Evolutionary conservation across 2,797 vertebrate species (phyloP), one percentile per base, ranked within the genome.

Genomic region (Typhlichthys eigenmanni): DNA sequence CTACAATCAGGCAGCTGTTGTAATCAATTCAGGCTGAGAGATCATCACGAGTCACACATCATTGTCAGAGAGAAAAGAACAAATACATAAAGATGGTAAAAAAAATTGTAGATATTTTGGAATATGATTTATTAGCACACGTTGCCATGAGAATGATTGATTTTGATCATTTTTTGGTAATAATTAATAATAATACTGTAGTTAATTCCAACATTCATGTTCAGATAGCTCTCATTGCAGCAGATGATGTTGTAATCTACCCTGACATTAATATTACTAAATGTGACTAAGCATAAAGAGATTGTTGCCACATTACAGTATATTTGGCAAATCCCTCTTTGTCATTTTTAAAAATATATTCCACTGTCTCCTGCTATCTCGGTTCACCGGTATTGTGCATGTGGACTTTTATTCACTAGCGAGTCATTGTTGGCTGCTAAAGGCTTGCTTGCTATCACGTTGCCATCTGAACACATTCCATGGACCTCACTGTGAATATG

Each of bases 1-100:
- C 63, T 38, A 74, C 81, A 84, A 88, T 90, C 84, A 91, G 85
- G 83, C 85, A 85, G 76, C 82, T 85, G 86, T 74, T 80, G 81
- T 87, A 81, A 87, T 89, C 85, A 87, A 79, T 89, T 87, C 80
- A 84, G 69, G 68, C n/a, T 54, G 72, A 86, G 78, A 82, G 82
- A 76, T 77, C 75, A 76, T 85, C 78, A 86, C 56, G 78, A 85
- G 80, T 78, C 58, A 55, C 19, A 13, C 53, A 34, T 13, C 56
- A 57, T 74, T 43, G 24, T 29, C 24, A 4, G 17, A 53, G 51
- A 19, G 51, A 53, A 24, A 53, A 24, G 24, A 29, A 29, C 24
- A 29, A 29, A 29, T 29, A 29, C 24, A 29, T 29, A 29, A 29
- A 29, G 24, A 29, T 29, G 24, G 24, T 4, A 29, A 29, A 29